Percentiles rank a stretch among this genome's conserved stretches.
Conservation (phyloP, 2,113 vertebrate genomes). For the Bos javanicus region DNA sequence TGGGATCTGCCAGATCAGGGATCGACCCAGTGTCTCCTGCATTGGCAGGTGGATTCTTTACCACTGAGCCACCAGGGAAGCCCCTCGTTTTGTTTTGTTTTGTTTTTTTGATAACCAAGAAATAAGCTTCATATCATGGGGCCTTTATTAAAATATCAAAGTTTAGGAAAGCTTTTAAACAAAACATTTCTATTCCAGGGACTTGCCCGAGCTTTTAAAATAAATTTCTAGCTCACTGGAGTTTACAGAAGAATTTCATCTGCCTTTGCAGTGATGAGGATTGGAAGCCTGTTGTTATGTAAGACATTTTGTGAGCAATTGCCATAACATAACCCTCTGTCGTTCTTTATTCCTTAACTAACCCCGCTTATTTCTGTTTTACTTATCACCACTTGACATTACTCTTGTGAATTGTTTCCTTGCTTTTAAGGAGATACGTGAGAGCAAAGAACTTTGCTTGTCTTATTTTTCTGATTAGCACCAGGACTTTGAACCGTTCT, state of each 20-base stretch:
- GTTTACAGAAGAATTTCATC: neutral
- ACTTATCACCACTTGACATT: neutral
- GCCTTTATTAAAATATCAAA: conserved; percentile 37
- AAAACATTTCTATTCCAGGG: neutral
- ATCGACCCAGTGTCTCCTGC: neutral
- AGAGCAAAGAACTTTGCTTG: neutral
- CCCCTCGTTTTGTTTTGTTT: neutral
- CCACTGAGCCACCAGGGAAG: neutral
- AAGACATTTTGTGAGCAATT: neutral
- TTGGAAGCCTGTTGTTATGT: neutral
- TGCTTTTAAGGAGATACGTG: neutral
- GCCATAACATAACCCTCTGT: neutral
- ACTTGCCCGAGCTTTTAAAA: neutral
- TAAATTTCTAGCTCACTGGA: neutral
- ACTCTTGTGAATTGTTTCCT: neutral
- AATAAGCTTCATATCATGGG: neutral
- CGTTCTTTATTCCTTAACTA: neutral
- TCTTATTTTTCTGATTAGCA: neutral
- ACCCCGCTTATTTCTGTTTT: neutral
- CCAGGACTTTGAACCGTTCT: neutral
- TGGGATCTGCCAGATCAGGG: neutral
- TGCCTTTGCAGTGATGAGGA: neutral
- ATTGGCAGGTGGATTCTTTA: neutral
- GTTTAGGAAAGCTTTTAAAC: neutral
- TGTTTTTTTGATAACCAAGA: neutral